Evolutionary conservation across 92 coral and sea anemone genomes (phyloP).

Genomic region (Micromussa lordhowensis): DNA sequence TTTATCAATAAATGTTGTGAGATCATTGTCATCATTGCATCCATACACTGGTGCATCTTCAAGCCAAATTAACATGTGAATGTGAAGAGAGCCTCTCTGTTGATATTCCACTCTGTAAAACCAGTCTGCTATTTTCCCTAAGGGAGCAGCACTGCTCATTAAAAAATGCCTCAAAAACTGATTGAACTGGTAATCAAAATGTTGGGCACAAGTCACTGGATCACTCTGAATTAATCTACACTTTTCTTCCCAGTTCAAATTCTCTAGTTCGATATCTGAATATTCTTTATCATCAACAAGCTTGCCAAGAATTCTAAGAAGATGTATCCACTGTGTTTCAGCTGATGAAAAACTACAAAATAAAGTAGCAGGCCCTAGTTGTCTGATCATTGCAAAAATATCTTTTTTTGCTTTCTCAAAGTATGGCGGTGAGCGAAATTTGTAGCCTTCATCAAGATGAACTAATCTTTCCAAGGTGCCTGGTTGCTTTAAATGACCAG

Average conservation of each 20-base stretch:
- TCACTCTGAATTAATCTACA: conserved; percentile 14
- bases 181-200: conserved; percentile 64
- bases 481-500: conserved; percentile 65
- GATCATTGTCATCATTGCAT: conserved; percentile 33
- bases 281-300: conserved; percentile 46
- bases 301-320: conserved; percentile 72
- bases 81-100: conserved; percentile 57
- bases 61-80: conserved; percentile 47
- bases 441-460: conserved; percentile 57
- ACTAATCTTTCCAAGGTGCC: conserved; percentile 57
- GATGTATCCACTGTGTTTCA: conserved; percentile 68
- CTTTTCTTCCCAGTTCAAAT: conserved; percentile 66
- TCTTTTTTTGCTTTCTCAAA: no score
- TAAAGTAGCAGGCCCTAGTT: no score
- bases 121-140: conserved; percentile 58
- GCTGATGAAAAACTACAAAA: conserved; percentile 39
- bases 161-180: conserved; percentile 46
- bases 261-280: conserved; percentile 38
- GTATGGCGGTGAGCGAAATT: conserved; percentile 34
- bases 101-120: conserved; percentile 51
- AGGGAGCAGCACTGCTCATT: conserved; percentile 50
- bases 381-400: no score
- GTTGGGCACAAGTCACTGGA: conserved; percentile 28
- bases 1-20: conserved; percentile 45
- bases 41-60: conserved; percentile 54